These are phyloP conservation scores for Eulemur albifrons DNA, from an alignment of 2,797 vertebrate genomes.

Conservation along the genomic window DNA sequence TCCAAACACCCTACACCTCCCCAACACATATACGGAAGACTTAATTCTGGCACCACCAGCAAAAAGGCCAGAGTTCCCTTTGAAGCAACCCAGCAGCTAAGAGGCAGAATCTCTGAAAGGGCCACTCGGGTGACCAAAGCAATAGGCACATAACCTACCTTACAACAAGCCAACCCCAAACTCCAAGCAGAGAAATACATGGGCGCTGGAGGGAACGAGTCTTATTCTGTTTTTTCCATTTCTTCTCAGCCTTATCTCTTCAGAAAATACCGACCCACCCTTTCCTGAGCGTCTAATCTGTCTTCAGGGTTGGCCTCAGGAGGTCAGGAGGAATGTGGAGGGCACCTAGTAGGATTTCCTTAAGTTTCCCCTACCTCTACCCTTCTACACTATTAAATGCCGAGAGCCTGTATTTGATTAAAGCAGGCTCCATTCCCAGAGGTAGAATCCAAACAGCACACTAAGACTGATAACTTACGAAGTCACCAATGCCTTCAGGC, in stretches of 20 bases:
- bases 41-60: neutral
- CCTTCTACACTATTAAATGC: neutral
- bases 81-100: neutral
- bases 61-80: neutral
- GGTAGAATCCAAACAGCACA: neutral
- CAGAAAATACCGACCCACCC: neutral
- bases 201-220: neutral
- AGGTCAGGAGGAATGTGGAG: neutral
- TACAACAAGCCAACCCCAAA: neutral
- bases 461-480: neutral
- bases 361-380: neutral
- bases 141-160: neutral
- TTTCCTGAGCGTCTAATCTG: neutral
- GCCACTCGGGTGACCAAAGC: neutral
- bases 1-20: neutral
- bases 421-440: neutral
- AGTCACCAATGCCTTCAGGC: neutral
- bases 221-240: neutral
- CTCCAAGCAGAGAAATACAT: neutral
- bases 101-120: neutral
- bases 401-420: neutral
- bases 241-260: neutral
- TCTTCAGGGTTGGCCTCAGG: neutral
- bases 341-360: neutral
- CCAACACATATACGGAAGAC: neutral